Evolutionary conservation across 2,888 invertebrate species (phyloP), one percentile per base, ranked within the genome.

Genomic region (Alsophila aescularia): DNA sequence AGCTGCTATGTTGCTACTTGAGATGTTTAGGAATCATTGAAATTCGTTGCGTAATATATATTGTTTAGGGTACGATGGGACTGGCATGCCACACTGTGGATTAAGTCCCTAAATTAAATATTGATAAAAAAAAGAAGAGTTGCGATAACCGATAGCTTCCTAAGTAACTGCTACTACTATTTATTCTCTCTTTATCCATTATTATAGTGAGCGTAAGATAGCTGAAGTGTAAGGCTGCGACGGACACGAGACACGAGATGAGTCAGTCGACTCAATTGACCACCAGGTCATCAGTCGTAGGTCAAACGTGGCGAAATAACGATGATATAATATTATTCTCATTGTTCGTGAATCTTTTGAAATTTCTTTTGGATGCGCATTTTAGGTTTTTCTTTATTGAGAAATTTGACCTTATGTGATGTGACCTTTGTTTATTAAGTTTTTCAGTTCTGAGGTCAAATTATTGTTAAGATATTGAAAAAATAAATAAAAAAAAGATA

Each of bases 231-330:
- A 15, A 39, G 16, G 35, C 16, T 31, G 50, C 21, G 15, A 12
- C 14, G 29, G 16, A 9, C 27, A 32, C 41, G 27, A 16, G 16
- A 9, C 27, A 32, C 41, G 27, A 16, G 29, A 47, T 59, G 65
- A 70, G 43, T 72, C 64, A 70, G 41, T 16, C 16, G 18, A 42
- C 14, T 35, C 29, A 12, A 12, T 15, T 39, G 41, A 41, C 52
- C 48, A 43, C 14, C 34, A 49, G 32, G 56, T 62, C 47, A 52
- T 44, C 72, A 62, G 73, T 67, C 73, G 60, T 67, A 77, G 77
- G 74, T 79, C 75, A 74, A 50, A 58, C 62, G 35, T 58, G 44
- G 45, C 16, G 59, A 54, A 69, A 75, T 61, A 29, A 61, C 31
- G 53, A 12, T 62, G 49, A 67, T 62, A 65, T 70, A 47, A 50